Evolutionary conservation across 2,797 vertebrate species (phyloP).

Genomic region (Periparus ater): DNA sequence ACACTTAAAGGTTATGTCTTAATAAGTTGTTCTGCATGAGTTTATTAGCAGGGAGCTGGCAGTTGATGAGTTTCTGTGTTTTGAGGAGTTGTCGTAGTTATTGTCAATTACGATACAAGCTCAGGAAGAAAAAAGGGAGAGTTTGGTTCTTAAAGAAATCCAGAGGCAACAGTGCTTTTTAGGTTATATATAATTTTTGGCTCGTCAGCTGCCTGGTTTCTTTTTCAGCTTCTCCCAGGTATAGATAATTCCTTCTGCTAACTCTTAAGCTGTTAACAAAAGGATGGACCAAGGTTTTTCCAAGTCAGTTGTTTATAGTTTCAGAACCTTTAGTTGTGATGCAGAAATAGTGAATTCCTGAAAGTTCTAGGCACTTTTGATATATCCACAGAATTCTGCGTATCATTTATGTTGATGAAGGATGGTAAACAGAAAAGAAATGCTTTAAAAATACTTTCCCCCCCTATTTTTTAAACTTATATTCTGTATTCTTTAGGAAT

Average conservation of each 20-base stretch:
- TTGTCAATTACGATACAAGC: background rate
- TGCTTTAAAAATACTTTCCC: background rate
- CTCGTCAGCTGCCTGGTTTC: background rate
- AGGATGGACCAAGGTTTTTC: background rate
- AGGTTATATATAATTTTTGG: background rate
- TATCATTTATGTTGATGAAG: background rate
- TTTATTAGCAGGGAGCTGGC: constrained; percentile 10
- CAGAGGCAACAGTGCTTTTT: background rate
- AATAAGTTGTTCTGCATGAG: background rate
- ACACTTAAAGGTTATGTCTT: constrained; percentile 21
- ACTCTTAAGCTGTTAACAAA: background rate
- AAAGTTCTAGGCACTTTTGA: background rate
- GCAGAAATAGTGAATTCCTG: background rate
- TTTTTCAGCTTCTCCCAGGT: background rate
- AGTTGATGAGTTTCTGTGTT: background rate
- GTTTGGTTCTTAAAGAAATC: background rate
- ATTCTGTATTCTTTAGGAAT: background rate
- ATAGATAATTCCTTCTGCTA: background rate
- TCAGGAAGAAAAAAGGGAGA: background rate
- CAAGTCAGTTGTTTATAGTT: background rate
- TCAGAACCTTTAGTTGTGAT: background rate
- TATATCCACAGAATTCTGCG: background rate
- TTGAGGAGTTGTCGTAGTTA: background rate
- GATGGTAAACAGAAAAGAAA: background rate
- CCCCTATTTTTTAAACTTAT: background rate